Conservation (phyloP, 1,140 invertebrate species). For the Drosophila auraria region DNA sequence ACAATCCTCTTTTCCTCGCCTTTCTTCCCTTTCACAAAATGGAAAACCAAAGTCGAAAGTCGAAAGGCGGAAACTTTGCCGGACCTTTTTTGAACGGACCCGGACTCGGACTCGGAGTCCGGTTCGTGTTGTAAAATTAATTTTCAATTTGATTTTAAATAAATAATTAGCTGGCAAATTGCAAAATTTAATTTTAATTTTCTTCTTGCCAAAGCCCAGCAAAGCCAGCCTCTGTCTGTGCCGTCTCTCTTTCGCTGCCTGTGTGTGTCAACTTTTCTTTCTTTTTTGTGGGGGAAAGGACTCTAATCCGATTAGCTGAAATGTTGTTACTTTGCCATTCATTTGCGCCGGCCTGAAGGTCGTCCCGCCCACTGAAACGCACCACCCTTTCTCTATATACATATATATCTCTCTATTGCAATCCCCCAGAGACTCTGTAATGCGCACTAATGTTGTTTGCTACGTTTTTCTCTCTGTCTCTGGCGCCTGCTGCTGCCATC, state of each 20-base stretch:
- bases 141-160: slow-evolving; percentile 85
- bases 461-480: slow-evolving; percentile 29
- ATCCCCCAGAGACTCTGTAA: slow-evolving; percentile 65
- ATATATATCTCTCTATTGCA: background rate
- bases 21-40: slow-evolving; percentile 24
- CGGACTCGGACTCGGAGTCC: background rate
- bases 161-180: slow-evolving; percentile 85
- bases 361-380: slow-evolving; percentile 14
- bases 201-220: slow-evolving; percentile 48
- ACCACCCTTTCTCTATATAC: slow-evolving; percentile 2
- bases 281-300: background rate
- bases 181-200: slow-evolving; percentile 85
- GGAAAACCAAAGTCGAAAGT: slow-evolving; percentile 52
- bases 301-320: slow-evolving; percentile 77
- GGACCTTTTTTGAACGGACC: slow-evolving; percentile 39
- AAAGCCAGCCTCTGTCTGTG: slow-evolving; percentile 1
- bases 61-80: slow-evolving; percentile 52
- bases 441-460: slow-evolving; percentile 83
- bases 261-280: slow-evolving; percentile 62
- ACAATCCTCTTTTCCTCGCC: slow-evolving; percentile 20
- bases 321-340: slow-evolving; percentile 71
- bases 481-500: slow-evolving; percentile 26
- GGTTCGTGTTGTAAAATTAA: slow-evolving; percentile 83
- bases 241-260: slow-evolving; percentile 3
- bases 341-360: slow-evolving; percentile 65